phyloP scores from a whole-genome alignment of 2,113 vertebrate species.

The Dipodomys stephensi region DNA sequence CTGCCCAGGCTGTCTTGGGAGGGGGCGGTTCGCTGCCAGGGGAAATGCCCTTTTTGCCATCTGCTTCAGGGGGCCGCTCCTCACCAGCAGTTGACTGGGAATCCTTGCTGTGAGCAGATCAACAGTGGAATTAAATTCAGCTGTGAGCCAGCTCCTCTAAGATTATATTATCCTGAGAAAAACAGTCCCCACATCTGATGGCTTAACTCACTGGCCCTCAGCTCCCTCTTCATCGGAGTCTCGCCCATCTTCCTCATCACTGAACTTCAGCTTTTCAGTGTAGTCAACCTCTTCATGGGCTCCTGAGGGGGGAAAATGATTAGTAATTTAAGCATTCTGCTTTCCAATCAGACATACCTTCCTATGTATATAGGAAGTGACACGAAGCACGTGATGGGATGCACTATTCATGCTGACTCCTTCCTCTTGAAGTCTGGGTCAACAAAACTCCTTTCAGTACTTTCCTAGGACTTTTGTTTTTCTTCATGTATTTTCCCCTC shows the following conservation, averaged over 20 bases:
- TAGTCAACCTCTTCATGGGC: slow-evolving; percentile 97
- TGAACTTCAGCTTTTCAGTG: slow-evolving; percentile 96
- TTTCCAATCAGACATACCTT: background rate
- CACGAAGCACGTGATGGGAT: background rate
- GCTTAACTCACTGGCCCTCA: slow-evolving; percentile 86
- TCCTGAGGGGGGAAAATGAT: slow-evolving; percentile 81
- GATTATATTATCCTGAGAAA: background rate
- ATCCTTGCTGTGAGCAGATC: slow-evolving; percentile 75
- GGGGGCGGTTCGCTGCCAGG: slow-evolving; percentile 85
- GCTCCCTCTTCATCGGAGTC: slow-evolving; percentile 91
- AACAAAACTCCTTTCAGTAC: background rate
- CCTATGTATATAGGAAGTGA: background rate
- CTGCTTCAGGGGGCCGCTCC: slow-evolving; percentile 81
- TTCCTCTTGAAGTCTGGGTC: background rate
- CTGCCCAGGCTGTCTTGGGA: slow-evolving; percentile 91
- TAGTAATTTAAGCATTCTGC: background rate
- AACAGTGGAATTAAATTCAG: slow-evolving; percentile 39
- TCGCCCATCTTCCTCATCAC: slow-evolving; percentile 95
- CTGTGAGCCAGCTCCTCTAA: background rate
- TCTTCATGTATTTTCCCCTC: background rate
- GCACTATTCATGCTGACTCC: background rate
- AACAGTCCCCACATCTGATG: background rate
- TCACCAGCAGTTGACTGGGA: slow-evolving; percentile 74
- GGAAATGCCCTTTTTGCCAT: slow-evolving; percentile 85
- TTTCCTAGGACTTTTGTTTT: background rate